phyloP scores from a whole-genome alignment of 2,888 invertebrate species.

The Rhopalosiphum nymphaeae region DNA sequence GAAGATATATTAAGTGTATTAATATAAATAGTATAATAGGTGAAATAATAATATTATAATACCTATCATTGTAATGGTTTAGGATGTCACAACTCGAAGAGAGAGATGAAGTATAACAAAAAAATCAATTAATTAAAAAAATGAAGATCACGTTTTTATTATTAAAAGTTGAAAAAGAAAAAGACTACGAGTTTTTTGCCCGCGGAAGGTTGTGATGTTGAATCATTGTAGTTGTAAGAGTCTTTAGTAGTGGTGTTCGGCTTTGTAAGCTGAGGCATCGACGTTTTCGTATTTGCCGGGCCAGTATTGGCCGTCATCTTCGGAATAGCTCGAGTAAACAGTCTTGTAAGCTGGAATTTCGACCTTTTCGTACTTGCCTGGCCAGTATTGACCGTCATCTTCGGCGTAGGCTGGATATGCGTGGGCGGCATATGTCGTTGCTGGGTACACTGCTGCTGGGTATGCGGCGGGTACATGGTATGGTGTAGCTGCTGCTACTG shows the following conservation, averaged over 20 bases:
- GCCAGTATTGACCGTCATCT: slow-evolving; percentile 36
- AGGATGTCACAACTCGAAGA: background rate
- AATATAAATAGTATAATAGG: background rate
- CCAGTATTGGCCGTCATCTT: slow-evolving; percentile 66
- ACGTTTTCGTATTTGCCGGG: slow-evolving; percentile 67
- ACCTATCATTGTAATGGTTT: background rate
- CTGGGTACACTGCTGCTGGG: slow-evolving; percentile 43
- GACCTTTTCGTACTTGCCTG: slow-evolving; percentile 26
- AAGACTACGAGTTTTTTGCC: background rate
- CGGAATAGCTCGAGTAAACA: background rate
- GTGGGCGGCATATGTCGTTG: slow-evolving; percentile 44
- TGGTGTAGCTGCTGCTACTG: slow-evolving; percentile 4
- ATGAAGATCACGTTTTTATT: slow-evolving; percentile 4
- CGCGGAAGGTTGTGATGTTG: background rate
- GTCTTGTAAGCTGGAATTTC: background rate
- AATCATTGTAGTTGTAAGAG: background rate
- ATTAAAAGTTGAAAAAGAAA: background rate
- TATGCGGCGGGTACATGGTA: background rate
- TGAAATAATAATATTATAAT: background rate
- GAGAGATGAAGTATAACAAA: background rate
- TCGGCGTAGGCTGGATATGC: slow-evolving; percentile 1
- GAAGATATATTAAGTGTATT: background rate
- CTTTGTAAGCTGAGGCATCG: slow-evolving; percentile 52
- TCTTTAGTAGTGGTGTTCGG: background rate
- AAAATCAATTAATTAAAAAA: background rate